A percentile compares a stretch with the other conserved stretches of the same genome.
Conservation (phyloP, 2,888 invertebrate species). For the Eremobia ochroleuca region DNA sequence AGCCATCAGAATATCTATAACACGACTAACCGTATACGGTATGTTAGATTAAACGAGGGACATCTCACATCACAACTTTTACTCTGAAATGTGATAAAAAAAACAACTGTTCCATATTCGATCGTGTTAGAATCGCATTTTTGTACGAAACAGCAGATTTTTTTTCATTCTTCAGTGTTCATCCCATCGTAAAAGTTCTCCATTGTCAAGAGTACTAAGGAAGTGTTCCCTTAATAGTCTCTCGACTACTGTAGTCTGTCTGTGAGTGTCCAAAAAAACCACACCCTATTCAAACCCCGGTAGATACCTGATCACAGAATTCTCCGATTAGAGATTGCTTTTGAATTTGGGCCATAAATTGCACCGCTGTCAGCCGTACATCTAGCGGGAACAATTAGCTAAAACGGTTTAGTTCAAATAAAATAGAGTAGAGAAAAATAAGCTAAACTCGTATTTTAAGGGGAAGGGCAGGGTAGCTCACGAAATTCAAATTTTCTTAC, state of each 20-base stretch:
- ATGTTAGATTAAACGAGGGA: neutral
- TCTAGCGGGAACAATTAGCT: slow-evolving; percentile 53
- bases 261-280: no score
- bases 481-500: neutral
- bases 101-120: neutral
- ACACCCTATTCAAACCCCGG: neutral
- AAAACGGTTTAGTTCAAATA: slow-evolving; percentile 45
- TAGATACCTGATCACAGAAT: slow-evolving; percentile 4
- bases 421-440: slow-evolving; percentile 28
- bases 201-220: neutral
- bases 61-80: neutral
- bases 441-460: neutral
- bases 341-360: slow-evolving; percentile 42
- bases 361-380: slow-evolving; percentile 42
- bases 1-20: neutral
- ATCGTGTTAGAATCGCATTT: neutral
- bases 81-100: neutral
- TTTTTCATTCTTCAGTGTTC: neutral
- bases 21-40: neutral
- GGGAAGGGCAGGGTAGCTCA: neutral
- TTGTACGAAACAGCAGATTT: no score
- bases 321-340: slow-evolving; percentile 34
- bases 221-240: neutral
- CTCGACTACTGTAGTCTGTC: no score
- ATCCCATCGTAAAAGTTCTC: neutral